Conservation (phyloP, 2,113 vertebrate genomes). For the Anas platyrhynchos region DNA sequence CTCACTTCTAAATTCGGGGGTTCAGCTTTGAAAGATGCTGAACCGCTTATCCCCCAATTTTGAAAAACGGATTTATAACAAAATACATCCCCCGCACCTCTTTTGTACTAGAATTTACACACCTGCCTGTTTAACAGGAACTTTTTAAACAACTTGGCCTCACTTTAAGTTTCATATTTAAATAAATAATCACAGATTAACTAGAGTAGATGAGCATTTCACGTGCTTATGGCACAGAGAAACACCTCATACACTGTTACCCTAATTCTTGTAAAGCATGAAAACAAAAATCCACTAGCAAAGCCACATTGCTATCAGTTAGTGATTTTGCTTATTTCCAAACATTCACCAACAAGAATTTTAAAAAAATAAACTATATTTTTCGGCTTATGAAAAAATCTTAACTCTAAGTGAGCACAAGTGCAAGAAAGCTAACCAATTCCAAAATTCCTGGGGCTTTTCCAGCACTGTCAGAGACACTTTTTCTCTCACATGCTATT, state of each 20-base stretch:
- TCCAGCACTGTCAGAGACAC: conserved; percentile 40
- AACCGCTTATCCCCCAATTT: conserved; percentile 43
- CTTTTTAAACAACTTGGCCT: conserved; percentile 55
- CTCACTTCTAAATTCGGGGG: conserved; percentile 56
- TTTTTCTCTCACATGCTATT: conserved; percentile 69
- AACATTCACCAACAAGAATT: conserved; percentile 39
- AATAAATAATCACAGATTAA: conserved; percentile 68
- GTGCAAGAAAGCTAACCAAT: conserved; percentile 65
- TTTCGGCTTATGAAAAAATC: conserved; percentile 58
- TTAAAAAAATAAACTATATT: conserved; percentile 48
- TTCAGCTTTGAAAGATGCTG: conserved; percentile 48
- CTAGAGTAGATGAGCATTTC: neutral
- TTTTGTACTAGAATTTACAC: conserved; percentile 39
- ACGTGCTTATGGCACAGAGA: conserved; percentile 33
- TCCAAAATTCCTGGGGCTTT: conserved; percentile 61
- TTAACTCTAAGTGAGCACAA: conserved; percentile 63
- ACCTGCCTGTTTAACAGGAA: conserved; percentile 67
- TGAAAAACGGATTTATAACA: conserved; percentile 43
- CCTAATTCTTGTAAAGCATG: conserved; percentile 41
- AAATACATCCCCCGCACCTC: conserved; percentile 8
- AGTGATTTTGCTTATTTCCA: conserved; percentile 30
- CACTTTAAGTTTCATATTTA: conserved; percentile 65
- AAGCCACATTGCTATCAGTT: neutral
- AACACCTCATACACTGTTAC: conserved; percentile 32
- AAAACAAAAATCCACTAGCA: conserved; percentile 38